Evolutionary conservation across 2,113 vertebrate genomes (phyloP).

Genomic region (Miniopterus natalensis): DNA sequence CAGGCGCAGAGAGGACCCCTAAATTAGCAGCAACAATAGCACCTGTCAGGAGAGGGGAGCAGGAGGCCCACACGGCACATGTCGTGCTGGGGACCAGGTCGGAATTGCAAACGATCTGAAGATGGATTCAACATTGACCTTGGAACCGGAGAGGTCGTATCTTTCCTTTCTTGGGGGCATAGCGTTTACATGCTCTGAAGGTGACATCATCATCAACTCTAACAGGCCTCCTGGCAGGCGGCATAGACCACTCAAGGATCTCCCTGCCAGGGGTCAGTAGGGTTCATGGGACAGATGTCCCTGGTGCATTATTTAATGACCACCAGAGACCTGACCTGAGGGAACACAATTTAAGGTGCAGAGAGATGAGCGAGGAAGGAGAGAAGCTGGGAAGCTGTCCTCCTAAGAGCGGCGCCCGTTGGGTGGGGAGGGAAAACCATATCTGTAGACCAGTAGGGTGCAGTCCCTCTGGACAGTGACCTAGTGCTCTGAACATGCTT

Average conservation of each 20-base stretch:
- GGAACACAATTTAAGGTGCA: fast-evolving
- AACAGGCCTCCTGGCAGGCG: neutral
- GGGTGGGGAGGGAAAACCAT: neutral
- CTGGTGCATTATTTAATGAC: neutral
- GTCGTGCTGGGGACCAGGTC: neutral
- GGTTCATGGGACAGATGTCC: neutral
- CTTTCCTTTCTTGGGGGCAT: neutral
- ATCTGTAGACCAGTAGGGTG: fast-evolving
- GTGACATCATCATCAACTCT: fast-evolving
- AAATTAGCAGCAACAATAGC: conserved; percentile 68
- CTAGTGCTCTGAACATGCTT: fast-evolving
- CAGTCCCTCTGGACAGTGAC: fast-evolving
- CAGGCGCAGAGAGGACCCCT: conserved; percentile 67
- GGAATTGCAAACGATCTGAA: neutral
- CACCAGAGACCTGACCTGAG: neutral
- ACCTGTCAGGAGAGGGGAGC: conserved; percentile 59
- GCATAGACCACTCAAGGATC: fast-evolving
- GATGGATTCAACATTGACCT: conserved; percentile 20
- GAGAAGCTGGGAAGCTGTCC: fast-evolving
- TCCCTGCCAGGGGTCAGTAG: neutral
- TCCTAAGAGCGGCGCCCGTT: fast-evolving
- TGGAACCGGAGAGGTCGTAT: neutral
- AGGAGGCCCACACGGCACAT: neutral
- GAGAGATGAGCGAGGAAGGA: neutral
- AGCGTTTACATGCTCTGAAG: fast-evolving